Evolutionary conservation across 2,113 vertebrate species (phyloP).

Genomic region (Chitala chitala): DNA sequence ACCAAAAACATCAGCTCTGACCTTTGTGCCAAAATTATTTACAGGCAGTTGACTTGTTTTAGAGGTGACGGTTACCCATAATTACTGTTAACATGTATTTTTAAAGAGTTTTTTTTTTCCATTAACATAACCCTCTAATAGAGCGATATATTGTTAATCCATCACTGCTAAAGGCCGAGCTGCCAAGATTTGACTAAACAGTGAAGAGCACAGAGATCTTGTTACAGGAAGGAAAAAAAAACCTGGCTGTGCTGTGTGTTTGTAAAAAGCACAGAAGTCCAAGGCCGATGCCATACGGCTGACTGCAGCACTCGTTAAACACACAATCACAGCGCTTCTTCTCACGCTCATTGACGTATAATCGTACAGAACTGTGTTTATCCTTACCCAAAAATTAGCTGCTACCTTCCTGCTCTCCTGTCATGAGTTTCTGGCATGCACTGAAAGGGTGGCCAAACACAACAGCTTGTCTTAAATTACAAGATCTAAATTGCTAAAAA

Average conservation of each 20-base stretch:
- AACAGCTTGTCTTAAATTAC: not conserved
- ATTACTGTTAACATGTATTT: too few relatives aligned
- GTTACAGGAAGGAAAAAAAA: not conserved
- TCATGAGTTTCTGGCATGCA: not conserved
- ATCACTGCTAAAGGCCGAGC: not conserved
- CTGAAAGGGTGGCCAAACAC: not conserved
- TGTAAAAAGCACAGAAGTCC: not conserved
- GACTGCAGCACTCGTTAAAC: not conserved
- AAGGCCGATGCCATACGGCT: not conserved
- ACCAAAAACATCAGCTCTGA: too few relatives aligned
- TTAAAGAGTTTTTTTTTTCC: too few relatives aligned
- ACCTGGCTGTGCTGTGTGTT: not conserved
- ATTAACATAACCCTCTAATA: too few relatives aligned
- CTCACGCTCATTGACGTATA: not conserved
- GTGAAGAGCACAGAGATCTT: not conserved
- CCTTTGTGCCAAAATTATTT: too few relatives aligned
- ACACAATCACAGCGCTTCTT: not conserved
- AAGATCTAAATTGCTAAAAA: too few relatives aligned
- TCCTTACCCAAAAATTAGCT: not conserved
- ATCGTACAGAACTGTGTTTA: not conserved
- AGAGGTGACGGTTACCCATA: too few relatives aligned
- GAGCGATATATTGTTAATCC: too few relatives aligned
- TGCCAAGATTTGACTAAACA: not conserved
- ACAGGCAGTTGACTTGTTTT: too few relatives aligned
- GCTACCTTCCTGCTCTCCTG: not conserved